Percentiles rank a stretch among this genome's conserved stretches.
Conservation (phyloP, 2,888 invertebrate genomes). For the Eristalis tenax region DNA sequence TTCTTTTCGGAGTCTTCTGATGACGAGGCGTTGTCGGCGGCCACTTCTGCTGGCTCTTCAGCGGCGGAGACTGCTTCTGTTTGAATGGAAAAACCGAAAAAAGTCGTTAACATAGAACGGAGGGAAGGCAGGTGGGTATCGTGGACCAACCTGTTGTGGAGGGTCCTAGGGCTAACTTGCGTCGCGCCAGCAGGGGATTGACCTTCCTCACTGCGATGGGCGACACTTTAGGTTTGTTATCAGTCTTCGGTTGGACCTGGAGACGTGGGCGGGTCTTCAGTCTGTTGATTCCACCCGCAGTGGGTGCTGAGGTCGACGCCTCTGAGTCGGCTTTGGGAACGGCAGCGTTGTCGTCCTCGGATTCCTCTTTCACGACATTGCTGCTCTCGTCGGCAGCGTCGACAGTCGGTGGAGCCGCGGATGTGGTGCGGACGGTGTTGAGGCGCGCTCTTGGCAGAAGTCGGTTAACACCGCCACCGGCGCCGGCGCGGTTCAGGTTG, state of each 20-base stretch:
- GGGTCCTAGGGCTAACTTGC: slow-evolving; percentile 78
- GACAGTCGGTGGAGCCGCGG: slow-evolving; percentile 75
- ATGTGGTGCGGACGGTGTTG: slow-evolving; percentile 73
- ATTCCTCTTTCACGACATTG: slow-evolving; percentile 76
- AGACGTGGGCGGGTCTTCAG: slow-evolving; percentile 80
- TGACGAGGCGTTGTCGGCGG: slow-evolving; percentile 70
- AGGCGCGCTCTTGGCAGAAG: slow-evolving; percentile 78
- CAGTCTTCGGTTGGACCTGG: slow-evolving; percentile 79
- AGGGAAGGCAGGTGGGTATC: too few relatives aligned
- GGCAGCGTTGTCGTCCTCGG: slow-evolving; percentile 65
- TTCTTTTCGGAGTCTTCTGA: slow-evolving; percentile 73
- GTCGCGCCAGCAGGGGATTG: slow-evolving; percentile 80
- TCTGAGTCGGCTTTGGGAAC: slow-evolving; percentile 71
- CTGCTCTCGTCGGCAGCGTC: slow-evolving; percentile 77
- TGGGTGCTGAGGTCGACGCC: slow-evolving; percentile 68
- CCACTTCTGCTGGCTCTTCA: slow-evolving; percentile 73
- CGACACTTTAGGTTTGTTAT: slow-evolving; percentile 76
- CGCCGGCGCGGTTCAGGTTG: slow-evolving; percentile 77
- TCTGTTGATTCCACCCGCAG: slow-evolving; percentile 77
- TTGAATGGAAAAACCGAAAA: not conserved
- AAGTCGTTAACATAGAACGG: not conserved
- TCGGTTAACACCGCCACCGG: slow-evolving; percentile 74
- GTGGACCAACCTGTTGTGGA: slow-evolving; percentile 78
- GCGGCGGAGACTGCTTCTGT: slow-evolving; percentile 28
- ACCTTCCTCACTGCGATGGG: slow-evolving; percentile 77